Evolutionary conservation across 2,888 invertebrate species (phyloP).

Genomic region (Macrosoma leucophasiata): DNA sequence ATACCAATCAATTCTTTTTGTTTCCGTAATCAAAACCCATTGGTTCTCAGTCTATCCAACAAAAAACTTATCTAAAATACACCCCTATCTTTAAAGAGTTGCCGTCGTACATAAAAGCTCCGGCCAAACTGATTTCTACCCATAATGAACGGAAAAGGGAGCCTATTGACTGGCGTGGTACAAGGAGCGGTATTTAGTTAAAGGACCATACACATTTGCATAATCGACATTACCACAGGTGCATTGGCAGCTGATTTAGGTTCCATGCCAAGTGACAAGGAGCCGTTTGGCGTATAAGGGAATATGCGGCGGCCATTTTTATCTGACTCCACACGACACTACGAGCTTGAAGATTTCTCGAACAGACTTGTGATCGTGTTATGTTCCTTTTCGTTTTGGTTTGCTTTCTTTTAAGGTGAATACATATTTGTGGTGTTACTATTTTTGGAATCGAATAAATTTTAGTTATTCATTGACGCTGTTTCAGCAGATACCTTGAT

Average conservation of each 20-base stretch:
- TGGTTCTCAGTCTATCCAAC: too few species aligned
- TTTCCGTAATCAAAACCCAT: too few species aligned
- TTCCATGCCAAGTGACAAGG: conserved; percentile 55
- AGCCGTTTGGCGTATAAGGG: conserved; percentile 57
- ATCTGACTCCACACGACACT: conserved; percentile 47
- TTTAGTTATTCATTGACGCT: too few species aligned
- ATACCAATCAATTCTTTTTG: too few species aligned
- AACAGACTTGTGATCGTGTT: conserved; percentile 13
- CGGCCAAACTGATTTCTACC: conserved; percentile 14
- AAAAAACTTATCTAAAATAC: too few species aligned
- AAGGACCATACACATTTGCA: conserved; percentile 62
- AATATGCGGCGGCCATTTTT: conserved; percentile 56
- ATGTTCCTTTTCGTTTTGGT: conserved; percentile 10
- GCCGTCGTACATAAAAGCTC: conserved; percentile 6
- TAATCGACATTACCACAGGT: conserved; percentile 73
- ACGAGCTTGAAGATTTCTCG: too few species aligned
- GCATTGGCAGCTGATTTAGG: conserved; percentile 69
- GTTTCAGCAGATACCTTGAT: too few species aligned
- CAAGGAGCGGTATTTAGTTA: conserved; percentile 30
- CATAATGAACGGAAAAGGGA: conserved; percentile 20
- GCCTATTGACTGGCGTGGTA: conserved; percentile 23
- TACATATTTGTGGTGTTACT: too few species aligned
- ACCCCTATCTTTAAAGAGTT: conserved; percentile 7
- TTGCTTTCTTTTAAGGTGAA: too few species aligned
- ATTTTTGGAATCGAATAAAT: too few species aligned